Base-by-base conservation (phyloP, 2,888 invertebrate genomes). In the Congeria kusceri region DNA sequence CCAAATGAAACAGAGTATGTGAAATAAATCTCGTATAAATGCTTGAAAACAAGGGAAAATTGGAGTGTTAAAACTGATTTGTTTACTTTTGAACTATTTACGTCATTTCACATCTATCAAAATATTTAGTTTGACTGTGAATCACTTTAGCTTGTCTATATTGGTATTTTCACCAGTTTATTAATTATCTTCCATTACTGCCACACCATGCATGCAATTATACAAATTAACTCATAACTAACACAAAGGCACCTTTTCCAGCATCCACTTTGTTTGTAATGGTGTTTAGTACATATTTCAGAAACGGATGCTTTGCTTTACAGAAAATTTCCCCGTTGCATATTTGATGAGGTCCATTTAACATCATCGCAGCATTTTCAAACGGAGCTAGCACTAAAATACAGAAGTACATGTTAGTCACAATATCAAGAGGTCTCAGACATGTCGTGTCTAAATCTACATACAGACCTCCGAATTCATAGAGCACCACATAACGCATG, bases 371-470 rank as follows among this genome's bases (percentile, higher is more conserved):
- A n/a, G 72, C 58, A 29, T 72, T 64, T 27, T 65, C 65, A 27
- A 47, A 72, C 1, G 72, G 72, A 18, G 64, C 72, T 47, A 58
- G 72, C 20, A 57, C 56, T 15, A 61, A 65, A 3, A 72, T 53
- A 59, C 72, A 72, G 0, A 58, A 44, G 39, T 72, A 61, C 28
- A 59, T 72, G 13, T 29, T 58, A 7, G 58, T 65, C 9, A 61
- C 57, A 7, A 29, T 65, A 27, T 65, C 65, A 11, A 72, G 49
- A 13, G 72, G 59, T 49, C 72, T 46, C 9, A 90, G 77, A 29
- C 47, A 39, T 11, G 49, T 49, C 18, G 57, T 39, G 29, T 72
- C 72, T 23, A 72, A 29, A 47, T 72, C 72, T 4, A 39, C 72
- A 49, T 72, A 72, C n/a, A 72, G n/a, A 9, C 72, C 72, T 18